A percentile compares a stretch with the other conserved stretches of the same genome.
Conservation (phyloP, 2,113 vertebrate species). For the Phylloscopus trochiloides region DNA sequence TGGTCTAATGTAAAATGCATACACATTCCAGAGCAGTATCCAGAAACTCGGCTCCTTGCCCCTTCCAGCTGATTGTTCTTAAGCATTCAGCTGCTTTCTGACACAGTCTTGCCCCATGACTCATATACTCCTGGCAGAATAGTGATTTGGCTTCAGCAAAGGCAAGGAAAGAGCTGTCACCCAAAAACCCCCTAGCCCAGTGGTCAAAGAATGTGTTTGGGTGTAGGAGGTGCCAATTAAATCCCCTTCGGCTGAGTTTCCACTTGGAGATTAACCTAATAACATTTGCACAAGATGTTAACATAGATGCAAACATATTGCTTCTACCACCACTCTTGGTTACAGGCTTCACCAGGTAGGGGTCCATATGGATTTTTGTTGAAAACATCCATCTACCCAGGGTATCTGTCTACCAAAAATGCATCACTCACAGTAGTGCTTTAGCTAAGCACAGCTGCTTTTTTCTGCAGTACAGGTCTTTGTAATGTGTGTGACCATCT, state of each 20-base stretch:
- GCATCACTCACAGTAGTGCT: background rate
- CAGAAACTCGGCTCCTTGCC: background rate
- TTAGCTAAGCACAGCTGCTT: background rate
- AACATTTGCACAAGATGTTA: background rate
- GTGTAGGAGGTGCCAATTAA: background rate
- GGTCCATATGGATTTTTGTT: background rate
- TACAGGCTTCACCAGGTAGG: background rate
- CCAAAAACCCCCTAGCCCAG: background rate
- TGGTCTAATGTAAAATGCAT: slow-evolving; percentile 56
- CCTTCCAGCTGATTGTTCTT: slow-evolving; percentile 60
- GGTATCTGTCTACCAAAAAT: background rate
- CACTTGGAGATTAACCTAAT: background rate
- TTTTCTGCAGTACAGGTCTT: background rate
- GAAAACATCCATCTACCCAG: background rate
- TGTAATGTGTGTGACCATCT: background rate
- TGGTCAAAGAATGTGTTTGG: background rate
- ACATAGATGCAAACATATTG: background rate
- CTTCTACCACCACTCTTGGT: background rate
- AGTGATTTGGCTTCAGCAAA: slow-evolving; percentile 14
- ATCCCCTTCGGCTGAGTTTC: background rate
- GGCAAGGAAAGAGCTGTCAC: slow-evolving; percentile 24
- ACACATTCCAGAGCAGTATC: slow-evolving; percentile 44
- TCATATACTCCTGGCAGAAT: slow-evolving; percentile 52
- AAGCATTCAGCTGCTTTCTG: slow-evolving; percentile 39
- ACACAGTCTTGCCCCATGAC: slow-evolving; percentile 40